Evolutionary conservation across 2,888 invertebrate genomes (phyloP).

Genomic region (Morpho helenor): DNA sequence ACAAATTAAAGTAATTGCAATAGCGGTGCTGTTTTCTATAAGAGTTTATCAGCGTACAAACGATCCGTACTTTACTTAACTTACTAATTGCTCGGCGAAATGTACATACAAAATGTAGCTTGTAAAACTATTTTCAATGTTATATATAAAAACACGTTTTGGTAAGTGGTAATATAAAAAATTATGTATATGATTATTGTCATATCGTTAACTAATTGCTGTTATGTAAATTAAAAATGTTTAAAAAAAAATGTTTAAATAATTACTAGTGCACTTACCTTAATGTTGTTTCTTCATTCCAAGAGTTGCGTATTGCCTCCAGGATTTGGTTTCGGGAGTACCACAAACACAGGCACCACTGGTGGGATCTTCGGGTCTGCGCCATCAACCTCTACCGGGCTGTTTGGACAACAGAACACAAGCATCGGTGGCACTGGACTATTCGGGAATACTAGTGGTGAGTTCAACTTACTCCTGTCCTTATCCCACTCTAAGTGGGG

Average conservation of each 20-base stretch:
- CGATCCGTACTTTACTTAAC: slow-evolving; percentile 1
- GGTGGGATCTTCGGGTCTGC: slow-evolving; percentile 58
- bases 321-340: slow-evolving; percentile 80
- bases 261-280: too few species aligned
- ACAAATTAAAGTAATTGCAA: slow-evolving; percentile 4
- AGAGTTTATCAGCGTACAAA: slow-evolving; percentile 2
- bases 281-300: too few species aligned
- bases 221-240: too few species aligned
- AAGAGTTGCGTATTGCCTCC: too few species aligned
- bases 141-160: too few species aligned
- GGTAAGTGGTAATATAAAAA: too few species aligned
- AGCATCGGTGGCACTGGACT: slow-evolving; percentile 78
- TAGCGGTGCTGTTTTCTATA: neutral
- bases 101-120: neutral
- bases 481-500: too few species aligned
- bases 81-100: neutral
- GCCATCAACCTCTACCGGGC: slow-evolving; percentile 68
- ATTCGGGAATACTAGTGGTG: slow-evolving; percentile 75
- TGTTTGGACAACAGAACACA: slow-evolving; percentile 82
- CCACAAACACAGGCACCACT: slow-evolving; percentile 53
- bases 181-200: too few species aligned
- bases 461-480: too few species aligned
- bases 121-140: neutral
- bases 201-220: too few species aligned
- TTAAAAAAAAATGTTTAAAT: too few species aligned